These are phyloP conservation scores for Coturnix japonica DNA, from an alignment of 2,113 vertebrate genomes.

Conservation along the genomic window DNA sequence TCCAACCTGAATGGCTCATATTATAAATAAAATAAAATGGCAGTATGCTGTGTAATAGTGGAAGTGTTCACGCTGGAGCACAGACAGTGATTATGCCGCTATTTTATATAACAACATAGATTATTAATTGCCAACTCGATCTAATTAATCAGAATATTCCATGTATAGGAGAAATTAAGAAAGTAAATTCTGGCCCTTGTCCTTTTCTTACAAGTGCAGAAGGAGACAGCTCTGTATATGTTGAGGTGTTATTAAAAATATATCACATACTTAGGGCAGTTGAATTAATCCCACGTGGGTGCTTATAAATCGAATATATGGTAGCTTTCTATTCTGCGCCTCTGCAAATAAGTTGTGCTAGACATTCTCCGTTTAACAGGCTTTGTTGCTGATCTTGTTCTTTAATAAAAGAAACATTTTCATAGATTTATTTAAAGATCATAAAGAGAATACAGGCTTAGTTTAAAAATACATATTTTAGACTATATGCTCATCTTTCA, in stretches of 20 bases:
- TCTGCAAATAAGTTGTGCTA: neutral
- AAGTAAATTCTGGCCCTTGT: neutral
- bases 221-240: neutral
- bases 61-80: neutral
- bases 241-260: neutral
- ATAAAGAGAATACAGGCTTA: neutral
- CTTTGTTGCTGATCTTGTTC: neutral
- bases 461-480: neutral
- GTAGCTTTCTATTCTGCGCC: neutral
- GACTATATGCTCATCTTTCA: neutral
- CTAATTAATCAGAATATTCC: neutral
- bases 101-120: neutral
- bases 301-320: neutral
- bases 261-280: neutral
- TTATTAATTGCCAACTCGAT: neutral
- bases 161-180: neutral
- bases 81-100: neutral
- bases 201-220: neutral
- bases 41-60: neutral
- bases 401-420: neutral
- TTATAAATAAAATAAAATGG: neutral
- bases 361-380: neutral
- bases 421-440: neutral
- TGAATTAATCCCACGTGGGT: slow-evolving; percentile 1
- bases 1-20: fast-evolving